Evolutionary conservation across 2,888 invertebrate species (phyloP).

Genomic region (Arrhopalites spinosus): DNA sequence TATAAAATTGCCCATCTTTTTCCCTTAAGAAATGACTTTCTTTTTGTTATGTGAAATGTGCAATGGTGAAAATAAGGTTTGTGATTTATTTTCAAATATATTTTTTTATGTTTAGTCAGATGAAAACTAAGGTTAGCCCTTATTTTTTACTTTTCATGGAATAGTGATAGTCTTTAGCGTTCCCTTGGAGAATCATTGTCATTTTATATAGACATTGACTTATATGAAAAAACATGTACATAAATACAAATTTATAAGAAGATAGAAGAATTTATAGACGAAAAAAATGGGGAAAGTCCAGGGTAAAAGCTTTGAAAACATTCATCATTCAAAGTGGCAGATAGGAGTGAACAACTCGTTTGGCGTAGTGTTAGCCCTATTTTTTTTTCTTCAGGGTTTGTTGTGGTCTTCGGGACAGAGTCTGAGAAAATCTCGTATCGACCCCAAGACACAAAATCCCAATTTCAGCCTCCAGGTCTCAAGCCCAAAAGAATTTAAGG

Average conservation of each 20-base stretch:
- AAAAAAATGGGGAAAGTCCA: background rate
- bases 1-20: no score
- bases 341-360: background rate
- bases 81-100: background rate
- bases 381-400: no score
- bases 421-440: background rate
- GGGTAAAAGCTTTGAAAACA: background rate
- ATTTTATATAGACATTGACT: no score
- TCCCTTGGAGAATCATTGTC: background rate
- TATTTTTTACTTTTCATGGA: background rate
- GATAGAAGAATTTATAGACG: background rate
- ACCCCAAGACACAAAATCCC: background rate
- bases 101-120: background rate
- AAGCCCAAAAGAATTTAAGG: no score
- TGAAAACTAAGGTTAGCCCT: no score
- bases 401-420: no score
- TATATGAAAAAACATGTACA: no score
- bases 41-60: no score
- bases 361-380: background rate
- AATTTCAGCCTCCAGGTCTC: background rate
- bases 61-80: background rate
- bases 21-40: no score
- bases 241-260: background rate
- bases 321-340: conserved; percentile 6
- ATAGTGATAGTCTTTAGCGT: background rate